These are phyloP conservation scores for Atopsyche davidsoni DNA, from an alignment of 1,140 invertebrate species.

Conservation along the genomic window DNA sequence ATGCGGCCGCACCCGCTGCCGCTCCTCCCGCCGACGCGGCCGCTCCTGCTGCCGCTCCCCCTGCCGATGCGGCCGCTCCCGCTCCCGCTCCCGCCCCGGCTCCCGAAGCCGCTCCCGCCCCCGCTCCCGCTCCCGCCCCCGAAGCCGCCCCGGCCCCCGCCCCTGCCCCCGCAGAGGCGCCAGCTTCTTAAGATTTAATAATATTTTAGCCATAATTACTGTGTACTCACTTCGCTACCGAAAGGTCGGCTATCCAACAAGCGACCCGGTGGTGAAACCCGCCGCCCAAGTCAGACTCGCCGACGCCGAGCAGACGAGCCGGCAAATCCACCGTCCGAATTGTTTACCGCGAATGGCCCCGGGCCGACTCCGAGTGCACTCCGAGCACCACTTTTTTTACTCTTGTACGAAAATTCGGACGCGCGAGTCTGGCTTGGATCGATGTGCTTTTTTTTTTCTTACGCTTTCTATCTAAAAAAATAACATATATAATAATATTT, in stretches of 20 bases:
- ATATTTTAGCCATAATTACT: neutral
- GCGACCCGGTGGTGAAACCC: too few relatives aligned
- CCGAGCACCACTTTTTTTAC: too few relatives aligned
- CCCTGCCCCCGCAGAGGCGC: conserved; percentile 31
- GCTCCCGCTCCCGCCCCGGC: conserved; percentile 4
- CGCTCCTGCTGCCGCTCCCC: conserved; percentile 15
- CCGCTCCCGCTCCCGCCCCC: neutral
- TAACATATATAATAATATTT: conserved; percentile 2
- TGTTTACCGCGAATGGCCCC: too few relatives aligned
- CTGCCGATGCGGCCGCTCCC: conserved; percentile 8
- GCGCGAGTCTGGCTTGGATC: neutral
- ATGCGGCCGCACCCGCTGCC: conserved; percentile 13
- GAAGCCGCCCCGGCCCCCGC: conserved; percentile 29
- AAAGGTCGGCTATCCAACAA: too few relatives aligned
- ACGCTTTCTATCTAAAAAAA: neutral
- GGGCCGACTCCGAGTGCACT: too few relatives aligned
- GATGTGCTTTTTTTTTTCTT: neutral
- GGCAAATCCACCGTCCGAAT: too few relatives aligned
- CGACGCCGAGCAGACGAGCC: too few relatives aligned
- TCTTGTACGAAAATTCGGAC: too few relatives aligned
- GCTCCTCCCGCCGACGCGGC: conserved; percentile 20
- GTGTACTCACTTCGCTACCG: neutral
- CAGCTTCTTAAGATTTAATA: conserved; percentile 29
- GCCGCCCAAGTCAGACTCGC: too few relatives aligned
- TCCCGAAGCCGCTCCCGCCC: neutral